Conservation (phyloP, 2,113 vertebrate species). For the Eonycteris spelaea region DNA sequence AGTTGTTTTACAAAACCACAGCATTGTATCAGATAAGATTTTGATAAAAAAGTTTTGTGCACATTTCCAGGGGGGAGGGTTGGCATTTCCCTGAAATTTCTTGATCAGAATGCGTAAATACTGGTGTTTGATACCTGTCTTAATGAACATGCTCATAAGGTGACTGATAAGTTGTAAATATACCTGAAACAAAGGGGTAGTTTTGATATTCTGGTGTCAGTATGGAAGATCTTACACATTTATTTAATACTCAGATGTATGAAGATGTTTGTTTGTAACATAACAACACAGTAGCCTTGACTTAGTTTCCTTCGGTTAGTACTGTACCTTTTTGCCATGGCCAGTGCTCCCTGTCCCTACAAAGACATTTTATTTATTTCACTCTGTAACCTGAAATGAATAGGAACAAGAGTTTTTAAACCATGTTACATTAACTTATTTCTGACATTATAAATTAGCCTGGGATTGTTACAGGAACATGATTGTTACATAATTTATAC, state of each 20-base stretch:
- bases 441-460: constrained; percentile 82
- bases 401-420: constrained; percentile 82
- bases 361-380: constrained; percentile 80
- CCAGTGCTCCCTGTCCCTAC: constrained; percentile 79
- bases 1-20: constrained; percentile 86
- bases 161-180: constrained; percentile 86
- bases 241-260: constrained; percentile 82
- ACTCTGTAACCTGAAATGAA: constrained; percentile 78
- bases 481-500: constrained; percentile 86
- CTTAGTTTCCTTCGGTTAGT: constrained; percentile 82
- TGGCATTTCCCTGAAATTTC: constrained; percentile 87
- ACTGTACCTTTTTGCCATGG: constrained; percentile 80
- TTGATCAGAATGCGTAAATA: constrained; percentile 84
- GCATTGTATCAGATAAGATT: constrained; percentile 86
- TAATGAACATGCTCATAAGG: constrained; percentile 83
- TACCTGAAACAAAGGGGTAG: constrained; percentile 84
- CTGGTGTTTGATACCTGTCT: constrained; percentile 85
- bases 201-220: constrained; percentile 87
- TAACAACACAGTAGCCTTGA: constrained; percentile 80
- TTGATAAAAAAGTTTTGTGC: constrained; percentile 87
- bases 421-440: constrained; percentile 86
- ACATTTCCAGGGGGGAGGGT: constrained; percentile 86
- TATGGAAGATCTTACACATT: constrained; percentile 86
- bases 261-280: constrained; percentile 83
- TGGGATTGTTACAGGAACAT: constrained; percentile 84